Base-by-base conservation (phyloP, 2,888 invertebrate species). In the Thyatira batis region DNA sequence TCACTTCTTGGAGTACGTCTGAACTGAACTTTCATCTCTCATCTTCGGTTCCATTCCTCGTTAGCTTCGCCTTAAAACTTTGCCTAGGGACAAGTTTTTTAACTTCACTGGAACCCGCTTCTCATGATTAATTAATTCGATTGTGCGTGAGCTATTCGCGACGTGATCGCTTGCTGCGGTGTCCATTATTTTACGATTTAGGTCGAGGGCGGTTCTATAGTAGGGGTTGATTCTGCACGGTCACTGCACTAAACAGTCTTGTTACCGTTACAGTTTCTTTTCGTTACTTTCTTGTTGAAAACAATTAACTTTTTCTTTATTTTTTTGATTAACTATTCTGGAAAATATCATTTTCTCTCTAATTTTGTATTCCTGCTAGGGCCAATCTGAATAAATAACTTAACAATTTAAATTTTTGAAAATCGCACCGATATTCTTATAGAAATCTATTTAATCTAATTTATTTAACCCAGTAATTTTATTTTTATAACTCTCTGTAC, bases 61-160 rank as follows among this genome's bases (percentile, higher is more conserved):
- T 90, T 89, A 90, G 87, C 83, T 88, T 88, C 88, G 85, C 86
- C 89, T 88, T 83, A 85, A 89, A 92, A 91, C 86, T 92, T 89
- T 62, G 72, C 57, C 83, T 8, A 69, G 76, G 65, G 76, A 82
- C 78, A 87, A 89, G 83, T 87, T 89, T 92, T 90, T 91, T 88
- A 88, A 90, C 87, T 90, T 81, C 57, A 73, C 69, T 67, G 71
- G 71, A 80, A 83, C 83, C 83, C 77, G 82, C 76, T 82, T 83
- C 80, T 82, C 81, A 82, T 89, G 91, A 92, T 91, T 90, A 92
- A 92, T 92, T 91, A 90, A 92, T 89, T 88, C 79, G 86, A 90
- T 91, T 92, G 87, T 89, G 80, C 84, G 80, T 84, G 79, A 84
- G 84, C 83, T 87, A 84, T 85, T 84, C 76, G 82, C 78, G 81